phyloP scores from a whole-genome alignment of 1,140 invertebrate species.

The Plectrocnemia conspersa region DNA sequence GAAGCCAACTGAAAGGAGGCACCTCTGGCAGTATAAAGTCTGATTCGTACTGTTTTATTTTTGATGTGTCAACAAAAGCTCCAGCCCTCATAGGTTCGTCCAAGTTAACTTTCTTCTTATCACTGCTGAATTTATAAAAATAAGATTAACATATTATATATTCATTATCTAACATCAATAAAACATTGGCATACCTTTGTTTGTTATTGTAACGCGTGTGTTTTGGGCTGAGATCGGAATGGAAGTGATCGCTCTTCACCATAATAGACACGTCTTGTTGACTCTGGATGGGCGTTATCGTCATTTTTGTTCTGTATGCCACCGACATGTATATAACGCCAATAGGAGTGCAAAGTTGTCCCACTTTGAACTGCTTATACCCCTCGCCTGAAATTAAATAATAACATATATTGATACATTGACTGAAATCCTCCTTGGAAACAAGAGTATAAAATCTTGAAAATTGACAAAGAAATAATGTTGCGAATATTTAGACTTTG shows the following conservation, averaged over 20 bases:
- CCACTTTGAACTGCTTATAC: conserved; percentile 73
- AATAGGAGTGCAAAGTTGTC: conserved; percentile 75
- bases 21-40: conserved; percentile 60
- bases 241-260: conserved; percentile 86
- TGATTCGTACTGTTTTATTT: conserved; percentile 53
- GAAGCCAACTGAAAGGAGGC: conserved; percentile 62
- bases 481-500: no score
- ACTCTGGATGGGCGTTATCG: conserved; percentile 76
- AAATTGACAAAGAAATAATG: no score
- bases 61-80: conserved; percentile 58
- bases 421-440: no score
- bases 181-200: conserved; percentile 14
- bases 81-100: conserved; percentile 65
- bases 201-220: conserved; percentile 50
- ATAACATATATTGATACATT: conserved; percentile 16
- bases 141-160: no score
- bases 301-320: conserved; percentile 82
- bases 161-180: no score
- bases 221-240: conserved; percentile 63
- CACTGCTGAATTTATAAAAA: no score
- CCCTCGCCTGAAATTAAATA: conserved; percentile 39
- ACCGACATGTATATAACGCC: conserved; percentile 75
- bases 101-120: conserved; percentile 54
- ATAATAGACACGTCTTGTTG: conserved; percentile 67
- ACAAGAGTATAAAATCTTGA: no score